Conservation (phyloP, 2,888 invertebrate species). For the Terebella lapidaria region DNA sequence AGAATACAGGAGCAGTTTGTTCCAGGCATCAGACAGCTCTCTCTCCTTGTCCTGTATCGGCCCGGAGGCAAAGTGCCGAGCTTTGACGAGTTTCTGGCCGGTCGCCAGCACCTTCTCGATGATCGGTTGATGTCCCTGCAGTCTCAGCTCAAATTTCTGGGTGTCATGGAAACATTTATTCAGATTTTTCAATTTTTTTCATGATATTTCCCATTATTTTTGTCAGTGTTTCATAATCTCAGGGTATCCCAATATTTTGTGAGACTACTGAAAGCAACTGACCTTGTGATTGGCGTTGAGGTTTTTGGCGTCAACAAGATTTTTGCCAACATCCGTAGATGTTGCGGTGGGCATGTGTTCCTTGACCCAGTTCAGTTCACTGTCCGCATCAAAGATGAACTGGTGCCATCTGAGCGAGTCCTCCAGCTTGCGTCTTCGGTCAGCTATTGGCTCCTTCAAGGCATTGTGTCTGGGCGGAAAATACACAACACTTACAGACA, state of each 20-base stretch:
- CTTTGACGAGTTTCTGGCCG: conserved; percentile 70
- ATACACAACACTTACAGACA: too few relatives aligned
- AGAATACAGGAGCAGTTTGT: conserved; percentile 66
- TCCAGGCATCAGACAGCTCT: conserved; percentile 70
- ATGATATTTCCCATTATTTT: too few relatives aligned
- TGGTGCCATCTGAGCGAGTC: conserved; percentile 88
- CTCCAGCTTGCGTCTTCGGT: conserved; percentile 72
- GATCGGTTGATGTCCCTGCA: conserved; percentile 77
- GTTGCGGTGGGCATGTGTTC: conserved; percentile 80
- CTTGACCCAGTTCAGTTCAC: conserved; percentile 90
- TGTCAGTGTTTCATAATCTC: too few relatives aligned
- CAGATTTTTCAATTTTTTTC: too few relatives aligned
- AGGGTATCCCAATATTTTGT: background rate
- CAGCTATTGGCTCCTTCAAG: conserved; percentile 68
- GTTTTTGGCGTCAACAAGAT: conserved; percentile 86
- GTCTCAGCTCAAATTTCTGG: conserved; percentile 83
- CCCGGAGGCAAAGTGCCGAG: conserved; percentile 73
- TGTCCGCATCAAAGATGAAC: conserved; percentile 86
- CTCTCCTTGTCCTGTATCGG: conserved; percentile 74
- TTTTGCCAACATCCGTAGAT: conserved; percentile 69
- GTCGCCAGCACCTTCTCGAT: conserved; percentile 77
- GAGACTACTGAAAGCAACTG: background rate
- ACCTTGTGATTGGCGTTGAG: conserved; percentile 82
- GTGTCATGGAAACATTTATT: too few relatives aligned
- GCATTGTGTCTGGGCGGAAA: conserved; percentile 67